Percentiles rank a stretch among this genome's conserved stretches.
Evolutionary conservation across 2,888 invertebrate species (phyloP).

Genomic region (Venustoraphidia nigricollis): DNA sequence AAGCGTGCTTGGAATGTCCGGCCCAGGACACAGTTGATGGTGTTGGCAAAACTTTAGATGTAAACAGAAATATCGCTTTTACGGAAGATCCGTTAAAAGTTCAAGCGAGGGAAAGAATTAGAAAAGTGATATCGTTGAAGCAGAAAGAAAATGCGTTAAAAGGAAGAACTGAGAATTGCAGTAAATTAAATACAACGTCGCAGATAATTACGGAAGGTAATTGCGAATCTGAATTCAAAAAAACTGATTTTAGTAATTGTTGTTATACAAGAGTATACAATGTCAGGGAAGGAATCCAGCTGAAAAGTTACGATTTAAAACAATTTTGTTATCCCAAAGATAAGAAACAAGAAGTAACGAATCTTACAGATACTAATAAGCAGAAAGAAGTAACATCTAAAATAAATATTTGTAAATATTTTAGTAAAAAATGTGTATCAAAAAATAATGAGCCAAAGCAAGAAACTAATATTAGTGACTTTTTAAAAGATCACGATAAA

Average conservation of each 20-base stretch:
- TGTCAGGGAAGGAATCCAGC: slow-evolving; percentile 2
- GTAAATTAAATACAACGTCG: not conserved
- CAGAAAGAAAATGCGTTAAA: not conserved
- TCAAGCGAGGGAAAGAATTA: not conserved
- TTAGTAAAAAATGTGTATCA: no score
- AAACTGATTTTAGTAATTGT: not conserved
- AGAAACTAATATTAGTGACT: no score
- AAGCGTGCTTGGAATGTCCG: no score
- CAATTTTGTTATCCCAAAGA: not conserved
- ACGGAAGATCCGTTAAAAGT: not conserved
- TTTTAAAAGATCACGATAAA: no score
- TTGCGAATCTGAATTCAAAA: not conserved
- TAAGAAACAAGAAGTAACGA: no score
- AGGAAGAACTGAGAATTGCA: not conserved
- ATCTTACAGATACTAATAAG: no score
- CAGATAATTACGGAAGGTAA: not conserved
- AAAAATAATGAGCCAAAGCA: no score
- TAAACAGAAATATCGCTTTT: not conserved
- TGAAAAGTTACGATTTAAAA: slow-evolving; percentile 4
- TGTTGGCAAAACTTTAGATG: not conserved
- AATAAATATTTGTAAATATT: no score
- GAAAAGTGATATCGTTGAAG: not conserved
- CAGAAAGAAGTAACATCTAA: no score
- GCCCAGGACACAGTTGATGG: not conserved
- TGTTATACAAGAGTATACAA: slow-evolving; percentile 4